phyloP scores from a whole-genome alignment of 2,797 vertebrate species.

The Steatocranus sp. region DNA sequence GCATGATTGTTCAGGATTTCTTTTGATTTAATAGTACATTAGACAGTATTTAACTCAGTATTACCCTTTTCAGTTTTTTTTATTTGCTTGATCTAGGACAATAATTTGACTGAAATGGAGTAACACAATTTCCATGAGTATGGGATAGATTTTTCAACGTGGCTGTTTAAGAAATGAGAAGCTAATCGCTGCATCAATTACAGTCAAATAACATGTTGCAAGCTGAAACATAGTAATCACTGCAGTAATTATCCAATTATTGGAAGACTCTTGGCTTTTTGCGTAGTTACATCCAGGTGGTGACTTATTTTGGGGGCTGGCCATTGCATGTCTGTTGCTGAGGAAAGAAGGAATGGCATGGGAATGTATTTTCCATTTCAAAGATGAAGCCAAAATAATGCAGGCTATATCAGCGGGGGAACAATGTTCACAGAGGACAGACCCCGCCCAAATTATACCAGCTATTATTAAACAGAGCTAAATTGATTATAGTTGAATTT shows the following conservation, averaged over 20 bases:
- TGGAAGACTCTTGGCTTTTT: background rate
- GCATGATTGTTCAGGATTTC: background rate
- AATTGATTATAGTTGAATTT: background rate
- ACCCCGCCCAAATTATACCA: background rate
- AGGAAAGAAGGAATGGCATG: background rate
- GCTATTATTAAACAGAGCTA: background rate
- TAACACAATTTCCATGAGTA: background rate
- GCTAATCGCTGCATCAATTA: background rate
- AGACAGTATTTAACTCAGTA: background rate
- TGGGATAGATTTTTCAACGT: background rate
- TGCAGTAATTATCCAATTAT: background rate
- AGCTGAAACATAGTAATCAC: background rate
- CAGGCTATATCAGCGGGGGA: background rate
- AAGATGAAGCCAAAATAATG: background rate
- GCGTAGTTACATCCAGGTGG: background rate
- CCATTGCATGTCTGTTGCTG: background rate
- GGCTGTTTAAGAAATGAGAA: background rate
- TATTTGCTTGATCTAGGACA: background rate
- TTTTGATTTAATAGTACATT: background rate
- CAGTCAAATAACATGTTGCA: background rate
- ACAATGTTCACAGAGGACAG: background rate
- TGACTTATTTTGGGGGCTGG: background rate
- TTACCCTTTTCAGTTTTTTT: background rate
- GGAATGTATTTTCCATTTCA: background rate
- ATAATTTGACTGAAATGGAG: background rate